Evolutionary conservation across 1,140 invertebrate species (phyloP).

Genomic region (Drosophila nigromelanica): DNA sequence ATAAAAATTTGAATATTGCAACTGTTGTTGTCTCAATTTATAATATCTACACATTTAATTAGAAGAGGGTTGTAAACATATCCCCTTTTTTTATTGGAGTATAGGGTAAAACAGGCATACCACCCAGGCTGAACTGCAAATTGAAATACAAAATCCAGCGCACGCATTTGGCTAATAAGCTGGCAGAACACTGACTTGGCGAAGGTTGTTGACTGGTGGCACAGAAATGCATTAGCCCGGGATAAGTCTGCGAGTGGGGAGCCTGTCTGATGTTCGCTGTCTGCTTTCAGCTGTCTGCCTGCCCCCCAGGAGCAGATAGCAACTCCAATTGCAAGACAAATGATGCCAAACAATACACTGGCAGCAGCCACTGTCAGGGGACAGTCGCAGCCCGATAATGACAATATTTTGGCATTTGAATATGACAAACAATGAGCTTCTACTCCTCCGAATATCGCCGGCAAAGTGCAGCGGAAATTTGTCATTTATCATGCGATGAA

Average conservation of each 20-base stretch:
- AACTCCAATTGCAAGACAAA: conserved; percentile 68
- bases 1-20: no score
- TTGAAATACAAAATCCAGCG: conserved; percentile 11
- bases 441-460: conserved; percentile 25
- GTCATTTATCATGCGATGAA: conserved; percentile 78
- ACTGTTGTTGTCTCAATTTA: no score
- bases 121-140: conserved; percentile 1
- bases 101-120: conserved; percentile 2
- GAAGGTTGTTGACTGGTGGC: conserved; percentile 40
- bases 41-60: no score
- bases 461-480: conserved; percentile 73
- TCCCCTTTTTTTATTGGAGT: no score
- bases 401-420: conserved; percentile 78
- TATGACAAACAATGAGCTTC: conserved; percentile 74
- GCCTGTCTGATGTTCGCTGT: conserved; percentile 1
- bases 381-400: conserved; percentile 51
- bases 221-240: conserved; percentile 67
- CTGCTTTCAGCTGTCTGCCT: conserved; percentile 8
- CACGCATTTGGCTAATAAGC: conserved; percentile 29
- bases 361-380: conserved; percentile 13
- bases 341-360: conserved; percentile 57
- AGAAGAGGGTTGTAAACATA: no score
- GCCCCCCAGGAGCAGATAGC: conserved; percentile 47
- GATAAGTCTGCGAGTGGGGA: conserved; percentile 32
- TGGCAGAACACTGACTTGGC: not conserved